phyloP scores from a whole-genome alignment of 2,113 vertebrate species.

The Gopherus flavomarginatus region DNA sequence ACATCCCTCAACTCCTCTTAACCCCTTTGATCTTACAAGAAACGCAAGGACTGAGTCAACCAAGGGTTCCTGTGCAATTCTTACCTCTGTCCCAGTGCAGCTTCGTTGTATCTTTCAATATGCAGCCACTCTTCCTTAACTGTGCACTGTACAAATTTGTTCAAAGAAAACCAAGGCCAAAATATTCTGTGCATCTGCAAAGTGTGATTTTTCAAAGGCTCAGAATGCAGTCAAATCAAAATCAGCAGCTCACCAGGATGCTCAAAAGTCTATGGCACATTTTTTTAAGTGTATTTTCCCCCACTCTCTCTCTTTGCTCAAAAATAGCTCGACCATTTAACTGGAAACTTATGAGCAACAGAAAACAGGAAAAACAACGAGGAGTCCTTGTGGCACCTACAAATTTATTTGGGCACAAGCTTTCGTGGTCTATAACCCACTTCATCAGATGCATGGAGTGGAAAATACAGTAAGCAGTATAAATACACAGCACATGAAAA shows the following conservation, averaged over 20 bases:
- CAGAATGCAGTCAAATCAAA: neutral
- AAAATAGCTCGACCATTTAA: neutral
- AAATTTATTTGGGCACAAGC: no score
- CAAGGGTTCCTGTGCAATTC: neutral
- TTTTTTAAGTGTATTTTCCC: neutral
- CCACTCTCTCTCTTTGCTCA: neutral
- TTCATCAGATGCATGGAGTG: no score
- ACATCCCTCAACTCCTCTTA: neutral
- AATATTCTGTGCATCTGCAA: neutral
- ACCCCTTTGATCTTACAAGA: neutral
- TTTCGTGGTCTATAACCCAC: no score
- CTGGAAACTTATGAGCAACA: neutral
- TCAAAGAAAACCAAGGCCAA: neutral
- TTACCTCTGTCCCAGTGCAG: neutral
- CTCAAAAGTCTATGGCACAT: neutral
- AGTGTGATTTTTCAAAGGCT: neutral
- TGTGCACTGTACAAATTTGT: neutral
- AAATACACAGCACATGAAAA: no score
- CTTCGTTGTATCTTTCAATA: neutral
- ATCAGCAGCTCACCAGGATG: neutral
- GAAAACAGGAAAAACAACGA: neutral
- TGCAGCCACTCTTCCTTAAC: neutral
- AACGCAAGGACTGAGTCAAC: fast-evolving
- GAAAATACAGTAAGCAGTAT: no score
- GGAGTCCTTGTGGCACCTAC: no score